Base-by-base conservation (phyloP, 2,113 vertebrate species). In the Gracilinanus agilis region DNA sequence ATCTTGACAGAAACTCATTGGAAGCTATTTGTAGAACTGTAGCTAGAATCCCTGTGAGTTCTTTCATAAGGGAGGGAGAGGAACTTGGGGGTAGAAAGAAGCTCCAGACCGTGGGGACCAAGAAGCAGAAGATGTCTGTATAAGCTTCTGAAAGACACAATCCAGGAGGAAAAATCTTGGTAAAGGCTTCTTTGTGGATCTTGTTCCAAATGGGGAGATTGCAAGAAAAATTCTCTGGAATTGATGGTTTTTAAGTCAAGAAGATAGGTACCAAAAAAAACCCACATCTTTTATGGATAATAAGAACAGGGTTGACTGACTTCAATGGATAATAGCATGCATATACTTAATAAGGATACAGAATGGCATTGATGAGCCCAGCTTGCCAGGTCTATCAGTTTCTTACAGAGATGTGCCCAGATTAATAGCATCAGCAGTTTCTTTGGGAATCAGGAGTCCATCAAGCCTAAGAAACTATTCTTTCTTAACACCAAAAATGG, bases 1-100 rank as follows among this genome's bases (percentile, higher is more conserved):
- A 95, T 94, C 55, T 90, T 92, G 58, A 97, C 56, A 96, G 92
- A 97, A 97, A 96, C 96, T 93, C 40, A 61, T 56, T 90, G 58
- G 49, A 24, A 94, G 89, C 21, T 96, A 29, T 53, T 93, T 96
- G 24, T 11, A 88, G 55, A 90, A 93, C 5, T 90, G 34, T 58
- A 89, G 61, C 11, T 90, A 91, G 44, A 24, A 90, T 96, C 53
- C 90, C 44, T 94, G 83, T 94, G 40, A 23, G 55, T 83, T 24
- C 5, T 91, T 23, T 90, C 19, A 83, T 83, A 19, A 7, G n/a
- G 7, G 16, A 83, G 67, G 6, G 16, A 83, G 0, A 83, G 19
- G 6, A 19, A 83, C n/a, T 83, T 40, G 67, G 67, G 9, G 61
- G 29, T 67, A 67, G 61, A 13, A 83, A 19, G 61, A 13, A 83